Evolutionary conservation across 2,888 invertebrate species (phyloP).

Genomic region (Hylaea fasciaria): DNA sequence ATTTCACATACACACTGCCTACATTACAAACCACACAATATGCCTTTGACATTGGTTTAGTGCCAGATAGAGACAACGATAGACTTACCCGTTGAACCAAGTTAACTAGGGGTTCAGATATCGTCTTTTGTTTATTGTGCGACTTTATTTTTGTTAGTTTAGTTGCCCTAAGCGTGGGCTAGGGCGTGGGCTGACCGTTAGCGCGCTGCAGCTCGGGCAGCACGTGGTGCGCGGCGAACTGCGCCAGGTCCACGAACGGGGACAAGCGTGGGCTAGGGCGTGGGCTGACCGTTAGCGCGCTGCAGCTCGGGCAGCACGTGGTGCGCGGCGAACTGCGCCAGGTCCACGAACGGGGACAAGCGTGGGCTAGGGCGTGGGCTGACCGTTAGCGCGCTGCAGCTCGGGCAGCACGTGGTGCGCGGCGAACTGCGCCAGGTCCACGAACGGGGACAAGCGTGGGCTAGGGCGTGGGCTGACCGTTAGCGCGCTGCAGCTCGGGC

Average conservation of each 20-base stretch:
- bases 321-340: constrained; percentile 94
- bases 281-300: constrained; percentile 85
- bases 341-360: constrained; percentile 86
- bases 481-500: constrained; percentile 91
- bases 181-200: constrained; percentile 81
- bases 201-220: constrained; percentile 92
- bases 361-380: constrained; percentile 16
- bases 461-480: constrained; percentile 79
- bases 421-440: constrained; percentile 95
- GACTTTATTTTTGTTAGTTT: no score
- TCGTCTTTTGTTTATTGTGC: no score
- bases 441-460: constrained; percentile 57
- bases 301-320: constrained; percentile 95
- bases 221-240: constrained; percentile 95
- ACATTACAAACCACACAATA: no score
- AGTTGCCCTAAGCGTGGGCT: no score
- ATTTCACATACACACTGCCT: no score
- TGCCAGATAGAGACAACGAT: no score
- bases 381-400: constrained; percentile 89
- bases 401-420: constrained; percentile 94
- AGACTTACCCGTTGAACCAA: no score
- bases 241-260: constrained; percentile 89
- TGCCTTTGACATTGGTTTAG: no score
- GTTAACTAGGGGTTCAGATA: no score
- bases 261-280: no score